A percentile compares a stretch with the other conserved stretches of the same genome.
Conservation (phyloP, 2,797 vertebrate genomes). For the Coregonus ussuriensis region DNA sequence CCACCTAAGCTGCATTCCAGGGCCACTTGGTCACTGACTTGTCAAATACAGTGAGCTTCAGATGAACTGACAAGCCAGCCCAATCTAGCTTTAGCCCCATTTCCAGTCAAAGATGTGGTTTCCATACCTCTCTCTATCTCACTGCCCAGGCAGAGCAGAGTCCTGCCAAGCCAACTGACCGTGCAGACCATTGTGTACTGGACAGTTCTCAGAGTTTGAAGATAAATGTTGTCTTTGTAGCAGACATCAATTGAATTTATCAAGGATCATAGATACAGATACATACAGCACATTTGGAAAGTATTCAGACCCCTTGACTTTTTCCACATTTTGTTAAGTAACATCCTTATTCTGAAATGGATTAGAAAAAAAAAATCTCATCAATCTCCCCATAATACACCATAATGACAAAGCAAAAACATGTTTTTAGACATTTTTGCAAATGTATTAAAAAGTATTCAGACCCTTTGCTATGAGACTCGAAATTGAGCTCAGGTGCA, state of each 20-base stretch:
- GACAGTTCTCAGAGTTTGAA: background rate
- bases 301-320: too few species aligned
- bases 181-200: background rate
- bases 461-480: too few species aligned
- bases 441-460: too few species aligned
- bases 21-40: conserved; percentile 41
- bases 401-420: too few species aligned
- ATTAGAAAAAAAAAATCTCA: too few species aligned
- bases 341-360: too few species aligned
- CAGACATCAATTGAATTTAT: background rate
- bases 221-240: background rate
- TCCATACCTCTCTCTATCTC: background rate
- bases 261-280: background rate
- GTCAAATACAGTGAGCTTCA: conserved; percentile 39
- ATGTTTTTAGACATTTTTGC: too few species aligned
- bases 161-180: background rate
- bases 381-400: too few species aligned
- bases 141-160: background rate
- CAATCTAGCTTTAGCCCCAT: conserved; percentile 9
- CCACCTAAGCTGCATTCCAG: conserved; percentile 33
- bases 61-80: conserved; percentile 8
- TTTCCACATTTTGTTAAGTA: too few species aligned
- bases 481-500: too few species aligned
- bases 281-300: too few species aligned
- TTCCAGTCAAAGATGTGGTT: background rate